These are phyloP conservation scores for Epinotia ramella DNA, from an alignment of 2,888 invertebrate species.

Conservation along the genomic window DNA sequence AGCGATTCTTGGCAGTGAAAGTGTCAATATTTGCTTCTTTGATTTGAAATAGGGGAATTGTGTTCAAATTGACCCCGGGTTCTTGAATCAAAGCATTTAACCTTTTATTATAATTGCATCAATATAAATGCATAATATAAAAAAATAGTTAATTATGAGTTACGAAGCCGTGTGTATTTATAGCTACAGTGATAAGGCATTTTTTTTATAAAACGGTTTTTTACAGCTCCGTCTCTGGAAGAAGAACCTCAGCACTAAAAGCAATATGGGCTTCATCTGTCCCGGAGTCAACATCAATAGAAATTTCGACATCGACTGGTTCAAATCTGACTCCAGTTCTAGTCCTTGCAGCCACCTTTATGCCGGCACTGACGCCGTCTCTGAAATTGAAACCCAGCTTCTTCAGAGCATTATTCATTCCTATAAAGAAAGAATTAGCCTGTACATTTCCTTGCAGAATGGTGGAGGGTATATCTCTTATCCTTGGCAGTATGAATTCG, in stretches of 20 bases:
- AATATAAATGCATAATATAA: too few species aligned
- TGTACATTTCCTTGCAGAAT: slow-evolving; percentile 91
- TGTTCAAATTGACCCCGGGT: neutral
- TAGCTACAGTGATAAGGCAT: too few species aligned
- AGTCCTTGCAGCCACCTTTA: slow-evolving; percentile 87
- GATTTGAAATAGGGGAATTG: neutral
- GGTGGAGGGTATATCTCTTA: slow-evolving; percentile 88
- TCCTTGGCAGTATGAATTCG: slow-evolving; percentile 88
- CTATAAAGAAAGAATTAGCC: slow-evolving; percentile 75
- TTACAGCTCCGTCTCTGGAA: slow-evolving; percentile 88
- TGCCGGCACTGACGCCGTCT: slow-evolving; percentile 86
- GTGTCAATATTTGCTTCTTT: neutral
- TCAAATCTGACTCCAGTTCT: slow-evolving; percentile 83
- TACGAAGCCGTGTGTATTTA: too few species aligned
- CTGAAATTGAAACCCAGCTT: slow-evolving; percentile 87
- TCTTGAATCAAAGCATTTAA: neutral
- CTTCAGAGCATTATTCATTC: slow-evolving; percentile 84
- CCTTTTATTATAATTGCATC: too few species aligned
- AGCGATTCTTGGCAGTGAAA: too few species aligned
- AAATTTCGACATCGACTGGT: slow-evolving; percentile 91
- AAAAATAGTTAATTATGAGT: too few species aligned
- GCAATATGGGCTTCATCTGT: slow-evolving; percentile 76
- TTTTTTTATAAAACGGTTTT: neutral
- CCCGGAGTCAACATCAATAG: slow-evolving; percentile 90
- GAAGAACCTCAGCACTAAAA: slow-evolving; percentile 85